Evolutionary conservation across 2,797 vertebrate species (phyloP), one percentile per base, ranked within the genome.

Genomic region (Ctenosaura bakeri): DNA sequence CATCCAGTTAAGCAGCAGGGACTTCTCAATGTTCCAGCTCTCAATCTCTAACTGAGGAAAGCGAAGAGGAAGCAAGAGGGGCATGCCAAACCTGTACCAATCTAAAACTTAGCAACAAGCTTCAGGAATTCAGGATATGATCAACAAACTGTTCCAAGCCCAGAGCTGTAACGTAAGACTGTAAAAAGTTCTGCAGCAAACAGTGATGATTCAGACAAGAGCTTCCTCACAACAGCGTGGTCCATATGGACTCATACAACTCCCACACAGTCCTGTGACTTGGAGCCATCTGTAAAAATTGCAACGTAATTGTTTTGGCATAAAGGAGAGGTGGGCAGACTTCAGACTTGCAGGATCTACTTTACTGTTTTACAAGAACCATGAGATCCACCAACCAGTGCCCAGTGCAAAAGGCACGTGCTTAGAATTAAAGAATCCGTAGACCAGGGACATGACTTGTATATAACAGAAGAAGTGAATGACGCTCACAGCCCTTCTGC

Each of bases 151-250:
- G 66, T 81, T 84, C 71, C 46, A 14, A 87, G 89, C 46, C n/a
- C 13, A 24, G 32, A 83, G 62, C 77, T 6, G 24, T 54, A 64
- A 87, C 6, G 7, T 7, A 46, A 92, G 90, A 86, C 85, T 89
- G 89, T 87, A 91, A 94, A 74, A 92, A 92, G 56, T 54, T 76
- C 66, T 82, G 79, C 56, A 52, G 81, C 50, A 84, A 89, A 78
- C 80, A 78, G 3, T 7, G 86, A 71, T 88, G 90, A 90, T 88
- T 88, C 90, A 90, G 80, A 77, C 4, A 8, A 59, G 46, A 56
- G 50, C 90, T 69, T 59, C 59, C 59, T 87, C 22, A 46, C 73
- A 83, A 78, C 59, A 46, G 71, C 10, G 13, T 29, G 54, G 69
- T 87, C 85, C 80, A 69, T 78, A 78, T 77, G 59, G 89, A 32